Base-by-base conservation (phyloP, 1,140 invertebrate species). In the Aphidius ervi region DNA sequence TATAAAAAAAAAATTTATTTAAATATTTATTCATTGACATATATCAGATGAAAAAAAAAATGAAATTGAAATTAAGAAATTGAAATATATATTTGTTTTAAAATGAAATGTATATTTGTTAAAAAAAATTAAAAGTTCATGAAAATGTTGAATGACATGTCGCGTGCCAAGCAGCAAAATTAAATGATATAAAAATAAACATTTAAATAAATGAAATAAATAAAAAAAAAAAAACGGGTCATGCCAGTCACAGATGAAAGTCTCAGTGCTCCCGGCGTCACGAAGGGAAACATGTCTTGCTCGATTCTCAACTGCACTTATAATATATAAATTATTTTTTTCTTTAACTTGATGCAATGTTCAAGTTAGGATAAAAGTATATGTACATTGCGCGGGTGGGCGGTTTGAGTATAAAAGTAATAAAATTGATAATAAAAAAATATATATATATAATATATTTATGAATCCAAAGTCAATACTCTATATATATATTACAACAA, bases 211-310 rank as follows among this genome's bases (percentile, higher is more conserved):
- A 40, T 16, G 16, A 1, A 31, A 39, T n/a, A n/a, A n/a, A n/a
- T n/a, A n/a, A 45, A 46, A 55, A 23, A 50, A 40, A 46, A 39
- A 60, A 50, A 50, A 54, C 52, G 46, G 58, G 58, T 60, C 58
- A 60, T 45, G 49, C 40, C 23, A 60, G 50, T 46, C 45, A n/a
- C 45, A 60, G 52, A 54, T 54, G 50, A 60, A 60, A 60, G 58
- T 60, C 58, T 55, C 37, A 10, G 58, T 53, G 58, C 58, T 59
- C 49, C 58, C 42, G 58, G 58, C 58, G 52, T 60, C 58, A 60
- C 58, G 58, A 53, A 40, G 39, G 16, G 31, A 59, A 50, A 52
- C 41, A 54, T 40, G 52, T 54, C 45, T 53, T n/a, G n/a, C n/a
- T n/a, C 58, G 42, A 20, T 58, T 39, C 39, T 49, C 57, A 20